These are phyloP conservation scores for Acanthiza pusilla DNA, from an alignment of 2,797 vertebrate species.

Conservation along the genomic window DNA sequence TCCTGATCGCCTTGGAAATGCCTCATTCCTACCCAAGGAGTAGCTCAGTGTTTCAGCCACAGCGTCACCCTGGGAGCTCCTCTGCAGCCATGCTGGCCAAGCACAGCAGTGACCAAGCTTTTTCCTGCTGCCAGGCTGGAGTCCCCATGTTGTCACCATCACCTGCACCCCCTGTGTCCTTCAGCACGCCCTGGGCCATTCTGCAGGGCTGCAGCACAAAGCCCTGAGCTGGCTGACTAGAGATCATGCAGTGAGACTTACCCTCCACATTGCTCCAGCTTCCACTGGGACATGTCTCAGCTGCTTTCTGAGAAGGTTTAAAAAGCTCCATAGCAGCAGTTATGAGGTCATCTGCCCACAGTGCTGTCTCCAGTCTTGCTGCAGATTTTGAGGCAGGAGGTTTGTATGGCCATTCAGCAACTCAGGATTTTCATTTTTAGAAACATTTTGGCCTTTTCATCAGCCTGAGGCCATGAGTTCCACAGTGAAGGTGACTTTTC, in stretches of 20 bases:
- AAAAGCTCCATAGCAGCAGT: neutral
- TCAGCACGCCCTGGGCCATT: neutral
- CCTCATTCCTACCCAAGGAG: neutral
- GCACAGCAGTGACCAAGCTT: neutral
- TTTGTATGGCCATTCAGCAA: neutral
- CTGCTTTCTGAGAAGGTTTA: neutral
- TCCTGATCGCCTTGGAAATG: neutral
- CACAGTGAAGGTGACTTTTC: neutral
- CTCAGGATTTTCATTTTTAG: neutral
- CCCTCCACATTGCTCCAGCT: neutral
- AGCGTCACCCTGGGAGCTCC: neutral
- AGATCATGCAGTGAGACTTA: neutral
- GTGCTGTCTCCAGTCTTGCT: neutral
- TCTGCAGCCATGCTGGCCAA: fast-evolving
- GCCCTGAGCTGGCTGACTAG: neutral
- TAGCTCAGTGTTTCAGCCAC: neutral
- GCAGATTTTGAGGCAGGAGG: neutral
- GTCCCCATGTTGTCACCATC: neutral
- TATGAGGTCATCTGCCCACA: neutral
- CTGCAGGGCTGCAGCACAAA: neutral
- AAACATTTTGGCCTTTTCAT: neutral
- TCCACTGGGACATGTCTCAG: neutral
- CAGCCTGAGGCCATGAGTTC: neutral
- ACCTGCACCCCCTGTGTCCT: neutral
- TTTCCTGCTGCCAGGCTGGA: neutral